These are phyloP conservation scores for Chelon labrosus DNA, from an alignment of 2,797 vertebrate genomes.

Conservation along the genomic window DNA sequence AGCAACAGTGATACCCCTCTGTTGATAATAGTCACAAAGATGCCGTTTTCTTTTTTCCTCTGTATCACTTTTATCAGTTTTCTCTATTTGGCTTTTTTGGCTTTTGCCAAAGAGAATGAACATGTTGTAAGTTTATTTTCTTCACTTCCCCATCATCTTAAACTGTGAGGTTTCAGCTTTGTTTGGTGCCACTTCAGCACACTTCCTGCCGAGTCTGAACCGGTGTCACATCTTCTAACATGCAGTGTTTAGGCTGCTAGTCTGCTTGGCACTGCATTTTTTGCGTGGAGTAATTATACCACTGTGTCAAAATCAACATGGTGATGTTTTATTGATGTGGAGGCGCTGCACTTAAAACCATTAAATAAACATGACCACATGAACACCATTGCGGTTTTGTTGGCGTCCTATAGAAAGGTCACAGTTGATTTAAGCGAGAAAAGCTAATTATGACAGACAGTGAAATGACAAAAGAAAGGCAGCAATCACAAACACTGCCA, in stretches of 20 bases:
- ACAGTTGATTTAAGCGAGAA: not conserved
- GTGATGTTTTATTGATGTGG: conserved; percentile 30
- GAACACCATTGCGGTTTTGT: too few species aligned
- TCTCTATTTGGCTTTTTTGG: not conserved
- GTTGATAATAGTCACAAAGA: too few species aligned
- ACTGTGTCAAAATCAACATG: conserved; percentile 23
- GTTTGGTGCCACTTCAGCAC: conserved; percentile 21
- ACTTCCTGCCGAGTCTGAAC: conserved; percentile 24
- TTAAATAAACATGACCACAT: conserved; percentile 29
- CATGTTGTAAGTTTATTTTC: conserved; percentile 12
- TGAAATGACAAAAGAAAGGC: not conserved
- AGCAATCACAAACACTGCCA: conserved; percentile 2
- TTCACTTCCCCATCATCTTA: conserved; percentile 16
- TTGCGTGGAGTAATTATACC: conserved; percentile 31
- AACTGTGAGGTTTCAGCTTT: conserved; percentile 30
- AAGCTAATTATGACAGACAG: conserved; percentile 11
- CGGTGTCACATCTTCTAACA: conserved; percentile 17
- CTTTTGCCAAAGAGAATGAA: conserved; percentile 36
- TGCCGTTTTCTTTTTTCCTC: not conserved
- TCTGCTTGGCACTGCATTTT: conserved; percentile 15
- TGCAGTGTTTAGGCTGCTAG: conserved; percentile 8
- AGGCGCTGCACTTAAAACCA: conserved; percentile 16
- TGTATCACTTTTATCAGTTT: conserved; percentile 6
- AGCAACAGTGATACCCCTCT: not conserved
- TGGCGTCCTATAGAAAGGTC: not conserved